Conservation (phyloP, 1,140 invertebrate genomes). For the Drosophila pseudoananassae region DNA sequence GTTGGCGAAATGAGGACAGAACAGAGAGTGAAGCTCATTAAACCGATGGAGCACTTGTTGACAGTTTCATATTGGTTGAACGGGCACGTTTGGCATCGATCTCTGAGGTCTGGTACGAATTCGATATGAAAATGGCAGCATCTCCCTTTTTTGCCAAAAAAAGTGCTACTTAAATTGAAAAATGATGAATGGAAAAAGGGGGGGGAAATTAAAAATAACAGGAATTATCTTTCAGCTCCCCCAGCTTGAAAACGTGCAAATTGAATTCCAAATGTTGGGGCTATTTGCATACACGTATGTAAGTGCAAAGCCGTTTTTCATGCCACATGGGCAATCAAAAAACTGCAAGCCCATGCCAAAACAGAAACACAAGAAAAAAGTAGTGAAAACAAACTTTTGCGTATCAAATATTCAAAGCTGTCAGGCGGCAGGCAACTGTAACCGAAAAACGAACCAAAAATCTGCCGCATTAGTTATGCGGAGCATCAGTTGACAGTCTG, state of each 20-base stretch:
- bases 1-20: constrained; percentile 9
- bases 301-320: constrained; percentile 22
- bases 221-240: constrained; percentile 1
- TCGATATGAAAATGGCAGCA: too few relatives aligned
- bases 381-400: constrained; percentile 11
- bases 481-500: constrained; percentile 36
- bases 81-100: background rate
- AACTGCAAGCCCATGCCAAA: constrained; percentile 12
- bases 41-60: constrained; percentile 25
- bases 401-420: constrained; percentile 34
- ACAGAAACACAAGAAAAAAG: constrained; percentile 23
- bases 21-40: constrained; percentile 24
- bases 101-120: background rate
- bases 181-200: background rate
- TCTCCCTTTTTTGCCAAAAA: background rate
- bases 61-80: constrained; percentile 10
- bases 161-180: background rate
- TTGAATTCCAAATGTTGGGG: constrained; percentile 31
- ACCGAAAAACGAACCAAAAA: constrained; percentile 14
- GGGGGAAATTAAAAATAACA: too few relatives aligned
- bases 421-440: background rate
- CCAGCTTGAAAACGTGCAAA: constrained; percentile 7
- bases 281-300: constrained; percentile 10
- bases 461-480: constrained; percentile 42
- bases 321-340: constrained; percentile 10